A percentile compares a stretch with the other conserved stretches of the same genome.
These are phyloP conservation scores for Chrysopa pallens DNA, from an alignment of 1,140 invertebrate species.

Conservation along the genomic window DNA sequence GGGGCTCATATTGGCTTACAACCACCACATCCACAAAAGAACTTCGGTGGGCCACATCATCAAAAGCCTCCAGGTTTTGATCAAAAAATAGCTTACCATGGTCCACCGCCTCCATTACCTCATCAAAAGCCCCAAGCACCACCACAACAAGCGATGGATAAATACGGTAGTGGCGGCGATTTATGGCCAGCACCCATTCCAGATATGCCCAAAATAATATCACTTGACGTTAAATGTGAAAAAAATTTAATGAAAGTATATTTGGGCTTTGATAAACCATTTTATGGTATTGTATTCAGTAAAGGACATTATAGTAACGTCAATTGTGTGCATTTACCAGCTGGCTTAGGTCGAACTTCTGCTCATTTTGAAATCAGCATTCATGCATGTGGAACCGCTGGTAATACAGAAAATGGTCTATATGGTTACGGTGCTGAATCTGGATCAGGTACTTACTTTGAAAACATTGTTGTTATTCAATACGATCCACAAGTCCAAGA, in stretches of 20 bases:
- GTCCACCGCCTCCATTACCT: conserved; percentile 38
- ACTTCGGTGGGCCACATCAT: conserved; percentile 12
- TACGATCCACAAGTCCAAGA: conserved; percentile 91
- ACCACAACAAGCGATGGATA: conserved; percentile 32
- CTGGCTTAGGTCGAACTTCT: conserved; percentile 64
- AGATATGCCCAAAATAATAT: conserved; percentile 82
- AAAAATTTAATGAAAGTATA: conserved; percentile 87
- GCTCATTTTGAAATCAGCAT: conserved; percentile 83
- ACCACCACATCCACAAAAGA: conserved; percentile 16
- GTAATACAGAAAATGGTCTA: conserved; percentile 74
- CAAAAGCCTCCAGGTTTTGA: conserved; percentile 8
- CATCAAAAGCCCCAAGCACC: no score
- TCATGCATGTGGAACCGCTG: conserved; percentile 77
- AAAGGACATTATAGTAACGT: conserved; percentile 84
- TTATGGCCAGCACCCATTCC: conserved; percentile 61
- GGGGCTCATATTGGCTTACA: conserved; percentile 6
- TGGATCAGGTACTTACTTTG: conserved; percentile 81
- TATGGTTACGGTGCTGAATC: conserved; percentile 67
- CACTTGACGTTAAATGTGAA: conserved; percentile 84
- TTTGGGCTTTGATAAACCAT: conserved; percentile 82
- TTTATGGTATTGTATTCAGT: conserved; percentile 86
- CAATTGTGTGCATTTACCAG: conserved; percentile 79
- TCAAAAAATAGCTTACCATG: conserved; percentile 40
- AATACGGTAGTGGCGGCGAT: conserved; percentile 35
- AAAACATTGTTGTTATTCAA: conserved; percentile 87